Evolutionary conservation across 1,140 invertebrate genomes (phyloP), one percentile per base, ranked within the genome.

Genomic region (Drosophila nebulosa): DNA sequence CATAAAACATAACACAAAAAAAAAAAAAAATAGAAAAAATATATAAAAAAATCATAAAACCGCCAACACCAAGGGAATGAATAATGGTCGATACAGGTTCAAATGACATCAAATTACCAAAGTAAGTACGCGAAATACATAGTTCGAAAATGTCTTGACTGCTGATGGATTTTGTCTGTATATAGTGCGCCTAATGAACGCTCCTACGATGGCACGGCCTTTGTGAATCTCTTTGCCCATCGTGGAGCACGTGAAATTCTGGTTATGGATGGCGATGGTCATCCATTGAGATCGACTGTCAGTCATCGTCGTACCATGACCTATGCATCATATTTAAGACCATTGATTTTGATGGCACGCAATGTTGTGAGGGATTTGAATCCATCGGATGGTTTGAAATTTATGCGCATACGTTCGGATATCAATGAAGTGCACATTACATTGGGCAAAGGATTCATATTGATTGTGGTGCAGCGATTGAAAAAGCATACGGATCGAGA

Each of bases 391-490:
- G 2, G 21, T 10, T 1, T 21, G 9, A 9, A 7, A 2, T 46
- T 46, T 21, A 10, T 46, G 39, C 39, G 39, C 4, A 46, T 46
- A 21, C 39, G 39, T 21, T 46, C 39, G 4, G 21, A 9, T 21
- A 2, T 6, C 7, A 46, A 46, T 46, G 39, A 46, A 21, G 18
- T 46, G 6, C 39, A 46, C 16, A 46, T 46, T 18, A 21, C 39
- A 7, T 21, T 46, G 39, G 39, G 16, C 16, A 46, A 21, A 46
- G 39, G 2, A 46, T 46, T 46, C 39, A 21, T 21, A 21, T 46
- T 46, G 39, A 46, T 46, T 46, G 39, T 46, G 6, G 12, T 46
- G 18, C 39, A 46, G 6, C 50, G 35, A 14, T 26, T 86, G 6
- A 60, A 14, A 14, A 67, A 18, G 27, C 18, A 46, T 3, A 46